A percentile compares a stretch with the other conserved stretches of the same genome.
phyloP scores from a whole-genome alignment of 2,888 invertebrate species.

The Eledona agricola region DNA sequence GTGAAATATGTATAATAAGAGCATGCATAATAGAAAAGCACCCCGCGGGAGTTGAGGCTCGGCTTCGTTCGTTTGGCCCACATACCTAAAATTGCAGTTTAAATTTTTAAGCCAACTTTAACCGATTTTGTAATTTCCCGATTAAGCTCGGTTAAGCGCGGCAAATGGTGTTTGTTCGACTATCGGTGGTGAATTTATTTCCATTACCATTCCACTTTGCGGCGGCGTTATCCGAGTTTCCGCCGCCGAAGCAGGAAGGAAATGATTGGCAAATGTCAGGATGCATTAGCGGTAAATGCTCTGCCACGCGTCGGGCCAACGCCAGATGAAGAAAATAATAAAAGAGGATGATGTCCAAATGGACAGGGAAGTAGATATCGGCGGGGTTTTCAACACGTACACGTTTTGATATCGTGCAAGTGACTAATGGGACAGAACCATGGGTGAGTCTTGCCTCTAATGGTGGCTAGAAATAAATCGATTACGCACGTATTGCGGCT shows the following conservation, averaged over 20 bases:
- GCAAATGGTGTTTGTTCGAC: constrained; percentile 21
- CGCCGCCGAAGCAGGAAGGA: constrained; percentile 46
- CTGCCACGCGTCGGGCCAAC: constrained; percentile 46
- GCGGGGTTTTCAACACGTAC: no score
- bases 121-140: no score
- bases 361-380: background rate
- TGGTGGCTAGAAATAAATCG: constrained; percentile 1
- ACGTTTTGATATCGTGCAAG: no score
- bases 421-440: no score
- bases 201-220: constrained; percentile 31
- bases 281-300: constrained; percentile 51
- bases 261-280: constrained; percentile 55
- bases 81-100: constrained; percentile 38
- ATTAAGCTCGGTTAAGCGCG: no score
- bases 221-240: constrained; percentile 31
- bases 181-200: constrained; percentile 31
- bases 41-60: constrained; percentile 35
- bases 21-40: constrained; percentile 55
- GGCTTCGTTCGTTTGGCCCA: constrained; percentile 35
- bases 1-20: constrained; percentile 60
- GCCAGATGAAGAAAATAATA: constrained; percentile 34
- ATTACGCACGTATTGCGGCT: constrained; percentile 12
- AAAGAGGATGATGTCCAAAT: constrained; percentile 4
- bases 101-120: constrained; percentile 35
- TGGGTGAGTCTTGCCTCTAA: no score